Evolutionary conservation across 2,888 invertebrate genomes (phyloP).

Genomic region (Cerastis leucographa): DNA sequence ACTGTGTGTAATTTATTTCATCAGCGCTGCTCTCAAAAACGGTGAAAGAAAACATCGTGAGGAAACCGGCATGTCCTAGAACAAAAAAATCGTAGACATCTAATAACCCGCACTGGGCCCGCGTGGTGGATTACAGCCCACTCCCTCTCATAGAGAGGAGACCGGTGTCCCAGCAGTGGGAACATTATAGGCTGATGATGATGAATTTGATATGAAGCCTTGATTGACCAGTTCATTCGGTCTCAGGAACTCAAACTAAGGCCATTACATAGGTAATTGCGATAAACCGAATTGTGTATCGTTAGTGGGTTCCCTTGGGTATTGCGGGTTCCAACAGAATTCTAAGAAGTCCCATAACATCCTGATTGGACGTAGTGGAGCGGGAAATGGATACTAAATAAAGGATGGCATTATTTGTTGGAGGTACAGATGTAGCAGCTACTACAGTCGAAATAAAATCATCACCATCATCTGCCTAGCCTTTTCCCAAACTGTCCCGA

Average conservation of each 20-base stretch:
- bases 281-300: conserved; percentile 30
- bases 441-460: not conserved
- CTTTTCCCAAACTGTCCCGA: too few relatives aligned
- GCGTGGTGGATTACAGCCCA: too few relatives aligned
- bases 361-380: conserved; percentile 8
- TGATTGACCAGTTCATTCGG: not conserved
- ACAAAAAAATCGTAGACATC: too few relatives aligned
- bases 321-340: conserved; percentile 11
- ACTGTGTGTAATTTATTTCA: too few relatives aligned
- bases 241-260: conserved; percentile 17
- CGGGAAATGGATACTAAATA: not conserved
- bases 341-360: conserved; percentile 36
- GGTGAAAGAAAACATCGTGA: too few relatives aligned
- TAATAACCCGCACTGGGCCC: too few relatives aligned
- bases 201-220: too few relatives aligned
- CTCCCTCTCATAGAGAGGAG: too few relatives aligned
- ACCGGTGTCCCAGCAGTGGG: too few relatives aligned
- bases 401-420: not conserved
- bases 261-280: conserved; percentile 15
- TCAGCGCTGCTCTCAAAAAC: too few relatives aligned
- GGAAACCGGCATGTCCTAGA: too few relatives aligned
- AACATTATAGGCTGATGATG: too few relatives aligned
- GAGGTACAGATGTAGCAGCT: not conserved
- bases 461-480: not conserved
- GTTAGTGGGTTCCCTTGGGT: conserved; percentile 26